Base-by-base conservation (phyloP, 2,113 vertebrate species). In the Centropristis striata region DNA sequence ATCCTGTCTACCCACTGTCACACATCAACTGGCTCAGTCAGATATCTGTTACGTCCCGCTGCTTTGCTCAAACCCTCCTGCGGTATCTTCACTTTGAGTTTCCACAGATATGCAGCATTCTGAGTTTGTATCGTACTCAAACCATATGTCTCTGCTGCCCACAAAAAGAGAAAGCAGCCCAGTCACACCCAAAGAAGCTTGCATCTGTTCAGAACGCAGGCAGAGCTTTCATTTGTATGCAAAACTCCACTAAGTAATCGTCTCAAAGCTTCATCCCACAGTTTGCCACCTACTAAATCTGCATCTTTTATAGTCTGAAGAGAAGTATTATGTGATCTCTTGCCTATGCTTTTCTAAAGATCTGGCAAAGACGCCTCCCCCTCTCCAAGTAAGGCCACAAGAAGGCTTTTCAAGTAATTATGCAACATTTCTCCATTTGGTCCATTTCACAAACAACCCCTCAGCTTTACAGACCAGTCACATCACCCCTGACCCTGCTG, bases 21-120 rank as follows among this genome's bases (percentile, higher is more conserved):
- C 90, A 89, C 90, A 88, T 89, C 88, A 88, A 68, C 82, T 47
- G 79, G 75, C 91, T 84, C 92, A 87, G 83, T 83, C 82, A 81
- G 86, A 87, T 78, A 88, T 91, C 89, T 70, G 77, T 78, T 75
- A 75, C 57, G 21, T 88, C 89, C 85, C 61, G 71, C 85, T 79
- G 85, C 80, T 86, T 88, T 50, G 57, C 69, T 46, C 71, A 75
- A 81, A 72, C 69, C 87, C 84, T 83, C 70, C 89, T 74, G 79
- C 77, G 68, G 81, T 81, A 91, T 77, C 81, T 86, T 57, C 73
- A 50, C 81, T 89, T 81, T 75, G 59, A 86, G 44, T 78, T 80
- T 70, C 39, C 49, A 83, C 78, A 86, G 80, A 88, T 84, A 81
- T 27, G 72, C 71, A 65, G 64, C 72, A 60, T 68, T 75, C 78